Conservation (phyloP, 2,797 vertebrate species). For the Clarias fuscus region DNA sequence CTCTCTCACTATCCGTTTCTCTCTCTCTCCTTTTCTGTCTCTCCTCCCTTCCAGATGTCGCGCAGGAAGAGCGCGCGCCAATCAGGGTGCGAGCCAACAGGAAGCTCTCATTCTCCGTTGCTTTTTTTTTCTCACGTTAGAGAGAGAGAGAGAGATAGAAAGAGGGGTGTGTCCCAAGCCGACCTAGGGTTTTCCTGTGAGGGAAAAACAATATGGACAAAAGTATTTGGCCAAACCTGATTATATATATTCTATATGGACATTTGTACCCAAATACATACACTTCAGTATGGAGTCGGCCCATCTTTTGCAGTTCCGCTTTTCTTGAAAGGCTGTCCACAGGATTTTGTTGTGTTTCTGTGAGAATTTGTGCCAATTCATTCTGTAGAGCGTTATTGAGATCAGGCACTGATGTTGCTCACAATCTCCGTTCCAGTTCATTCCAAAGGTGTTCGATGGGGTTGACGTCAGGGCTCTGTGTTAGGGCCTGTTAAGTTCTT, state of each 20-base stretch:
- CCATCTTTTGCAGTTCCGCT: not conserved
- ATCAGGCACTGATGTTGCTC: too few relatives aligned
- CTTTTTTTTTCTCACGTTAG: constrained; percentile 10
- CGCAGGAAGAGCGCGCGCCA: constrained; percentile 71
- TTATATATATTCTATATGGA: too few relatives aligned
- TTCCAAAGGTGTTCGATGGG: too few relatives aligned
- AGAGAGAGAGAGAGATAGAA: constrained; percentile 9
- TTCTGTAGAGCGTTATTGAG: too few relatives aligned
- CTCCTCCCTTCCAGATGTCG: constrained; percentile 65
- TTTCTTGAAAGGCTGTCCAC: too few relatives aligned
- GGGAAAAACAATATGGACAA: not conserved
- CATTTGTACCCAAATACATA: not conserved
- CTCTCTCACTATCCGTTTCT: constrained; percentile 42
- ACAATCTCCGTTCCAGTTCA: too few relatives aligned
- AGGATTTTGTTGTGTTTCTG: too few relatives aligned
- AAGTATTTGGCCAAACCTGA: too few relatives aligned
- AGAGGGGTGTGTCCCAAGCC: constrained; percentile 4
- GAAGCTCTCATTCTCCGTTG: constrained; percentile 45
- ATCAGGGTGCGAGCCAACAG: constrained; percentile 50
- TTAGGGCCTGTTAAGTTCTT: too few relatives aligned
- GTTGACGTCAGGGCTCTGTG: too few relatives aligned
- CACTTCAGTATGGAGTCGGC: not conserved
- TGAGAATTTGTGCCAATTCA: too few relatives aligned
- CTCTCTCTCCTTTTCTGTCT: constrained; percentile 44
- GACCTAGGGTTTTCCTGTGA: not conserved